Conservation (phyloP, 2,797 vertebrate genomes). For the Acrossocheilus wenchowensis region DNA sequence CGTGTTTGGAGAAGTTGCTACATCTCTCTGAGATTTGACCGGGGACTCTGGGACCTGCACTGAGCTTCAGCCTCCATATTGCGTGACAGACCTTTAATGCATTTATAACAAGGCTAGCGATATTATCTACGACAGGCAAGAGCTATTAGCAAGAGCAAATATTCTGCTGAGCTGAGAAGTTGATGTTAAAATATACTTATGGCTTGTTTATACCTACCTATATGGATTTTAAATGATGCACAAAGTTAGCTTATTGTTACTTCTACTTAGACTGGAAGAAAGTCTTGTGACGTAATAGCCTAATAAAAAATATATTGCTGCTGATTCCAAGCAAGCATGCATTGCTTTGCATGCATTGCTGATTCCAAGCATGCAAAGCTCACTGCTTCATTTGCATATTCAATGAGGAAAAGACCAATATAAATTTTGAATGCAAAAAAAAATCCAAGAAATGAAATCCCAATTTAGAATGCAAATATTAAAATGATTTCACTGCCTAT, state of each 20-base stretch:
- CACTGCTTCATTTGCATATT: neutral
- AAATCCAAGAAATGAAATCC: neutral
- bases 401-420: neutral
- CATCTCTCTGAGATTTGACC: conserved; percentile 57
- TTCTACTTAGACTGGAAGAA: neutral
- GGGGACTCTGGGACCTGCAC: conserved; percentile 55
- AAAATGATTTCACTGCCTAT: neutral
- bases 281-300: neutral
- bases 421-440: neutral
- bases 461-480: neutral
- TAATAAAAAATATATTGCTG: neutral
- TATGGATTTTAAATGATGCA: neutral
- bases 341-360: too few relatives aligned
- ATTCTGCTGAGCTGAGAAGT: neutral
- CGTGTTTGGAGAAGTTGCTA: conserved; percentile 52
- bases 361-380: neutral
- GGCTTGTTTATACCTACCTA: conserved; percentile 19
- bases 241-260: neutral
- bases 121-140: conserved; percentile 42
- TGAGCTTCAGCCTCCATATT: conserved; percentile 42
- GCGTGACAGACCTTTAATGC: conserved; percentile 53
- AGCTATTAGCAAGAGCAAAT: conserved; percentile 26
- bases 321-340: too few relatives aligned
- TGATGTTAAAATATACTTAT: neutral
- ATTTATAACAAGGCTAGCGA: conserved; percentile 58